A percentile compares a stretch with the other conserved stretches of the same genome.
phyloP scores from a whole-genome alignment of 1,140 invertebrate genomes.

The Plectus sambesii region DNA sequence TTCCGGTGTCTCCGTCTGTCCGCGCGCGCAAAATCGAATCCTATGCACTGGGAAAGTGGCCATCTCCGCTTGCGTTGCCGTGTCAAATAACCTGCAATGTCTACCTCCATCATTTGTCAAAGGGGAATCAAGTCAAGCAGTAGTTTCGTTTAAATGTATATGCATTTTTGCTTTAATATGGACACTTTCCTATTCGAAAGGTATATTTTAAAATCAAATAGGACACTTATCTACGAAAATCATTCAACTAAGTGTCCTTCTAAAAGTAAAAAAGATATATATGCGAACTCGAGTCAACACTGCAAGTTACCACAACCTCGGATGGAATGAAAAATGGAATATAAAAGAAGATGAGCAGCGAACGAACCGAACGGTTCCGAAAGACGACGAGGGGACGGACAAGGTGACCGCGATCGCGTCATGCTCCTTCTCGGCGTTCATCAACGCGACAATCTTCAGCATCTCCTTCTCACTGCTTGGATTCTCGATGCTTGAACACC shows the following conservation, averaged over 20 bases:
- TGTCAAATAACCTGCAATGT: constrained; percentile 69
- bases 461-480: constrained; percentile 89
- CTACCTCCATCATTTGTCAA: too few species aligned
- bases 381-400: constrained; percentile 75
- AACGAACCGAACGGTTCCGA: constrained; percentile 54
- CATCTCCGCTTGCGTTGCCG: constrained; percentile 67
- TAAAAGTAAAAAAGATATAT: neutral
- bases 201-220: too few species aligned
- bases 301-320: neutral
- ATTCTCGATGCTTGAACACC: constrained; percentile 77
- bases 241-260: constrained; percentile 3
- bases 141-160: too few species aligned
- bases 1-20: constrained; percentile 67
- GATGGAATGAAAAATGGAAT: too few species aligned
- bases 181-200: too few species aligned
- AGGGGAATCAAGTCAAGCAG: too few species aligned
- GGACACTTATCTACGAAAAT: too few species aligned
- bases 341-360: too few species aligned
- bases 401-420: constrained; percentile 64
- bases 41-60: constrained; percentile 76
- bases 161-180: too few species aligned
- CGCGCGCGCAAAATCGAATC: constrained; percentile 86
- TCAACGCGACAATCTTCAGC: constrained; percentile 77
- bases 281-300: too few species aligned
- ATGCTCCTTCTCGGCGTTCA: constrained; percentile 64